Conservation (phyloP, 2,113 vertebrate genomes). For the Clarias gariepinus region DNA sequence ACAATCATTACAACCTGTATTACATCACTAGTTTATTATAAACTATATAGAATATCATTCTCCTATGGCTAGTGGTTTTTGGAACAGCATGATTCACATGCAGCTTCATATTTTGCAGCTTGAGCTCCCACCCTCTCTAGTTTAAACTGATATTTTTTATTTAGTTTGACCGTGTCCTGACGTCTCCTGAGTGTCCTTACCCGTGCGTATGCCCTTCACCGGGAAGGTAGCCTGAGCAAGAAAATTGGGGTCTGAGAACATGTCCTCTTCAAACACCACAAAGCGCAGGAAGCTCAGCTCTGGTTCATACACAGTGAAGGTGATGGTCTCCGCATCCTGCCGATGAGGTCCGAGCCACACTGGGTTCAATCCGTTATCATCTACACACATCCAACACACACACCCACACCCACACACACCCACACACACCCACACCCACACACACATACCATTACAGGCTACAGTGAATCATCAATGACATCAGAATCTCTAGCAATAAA, state of each 20-base stretch:
- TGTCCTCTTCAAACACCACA: slow-evolving; percentile 95
- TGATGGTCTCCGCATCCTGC: slow-evolving; percentile 72
- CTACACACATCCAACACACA: no score
- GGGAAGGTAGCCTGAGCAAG: slow-evolving; percentile 93
- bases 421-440: slow-evolving; percentile 47
- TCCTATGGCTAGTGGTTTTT: neutral
- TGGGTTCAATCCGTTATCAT: slow-evolving; percentile 94
- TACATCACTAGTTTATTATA: neutral
- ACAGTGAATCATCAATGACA: neutral
- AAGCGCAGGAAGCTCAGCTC: slow-evolving; percentile 90
- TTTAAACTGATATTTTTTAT: neutral
- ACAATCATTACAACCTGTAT: neutral
- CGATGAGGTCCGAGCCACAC: slow-evolving; percentile 77
- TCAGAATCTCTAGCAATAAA: neutral
- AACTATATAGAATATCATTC: neutral
- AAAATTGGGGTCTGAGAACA: slow-evolving; percentile 99
- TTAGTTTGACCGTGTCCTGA: neutral
- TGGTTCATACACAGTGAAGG: slow-evolving; percentile 86
- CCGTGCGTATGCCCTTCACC: slow-evolving; percentile 89
- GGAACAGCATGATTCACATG: neutral
- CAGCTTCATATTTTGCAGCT: neutral
- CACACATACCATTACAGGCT: neutral
- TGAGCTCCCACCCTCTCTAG: neutral
- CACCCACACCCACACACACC: neutral
- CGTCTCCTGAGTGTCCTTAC: slow-evolving; percentile 61